Base-by-base conservation (phyloP, 2,113 vertebrate species). In the Prochilodus magdalenae region DNA sequence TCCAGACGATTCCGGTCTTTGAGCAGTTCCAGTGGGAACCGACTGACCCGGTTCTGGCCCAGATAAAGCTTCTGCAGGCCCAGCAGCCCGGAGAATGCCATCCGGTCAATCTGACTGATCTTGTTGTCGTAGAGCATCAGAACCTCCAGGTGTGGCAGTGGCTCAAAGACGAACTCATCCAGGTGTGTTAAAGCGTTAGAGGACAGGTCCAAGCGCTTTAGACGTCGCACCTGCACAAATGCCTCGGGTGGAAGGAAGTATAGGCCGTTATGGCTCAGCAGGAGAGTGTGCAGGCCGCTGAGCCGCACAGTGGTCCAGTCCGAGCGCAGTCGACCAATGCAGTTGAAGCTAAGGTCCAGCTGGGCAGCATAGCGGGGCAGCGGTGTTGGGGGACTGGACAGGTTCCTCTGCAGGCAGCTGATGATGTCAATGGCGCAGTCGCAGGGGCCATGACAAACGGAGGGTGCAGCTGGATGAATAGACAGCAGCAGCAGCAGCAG, bases 371-470 rank as follows among this genome's bases (percentile, higher is more conserved):
- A 97, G 36, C 85, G 90, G 1, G 97, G 97, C 65, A 98, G 84
- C 0, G 89, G 88, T 0, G 85, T 59, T 0, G 97, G 96, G n/a
- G 97, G 88, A 0, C 2, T 15, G 55, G 85, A 90, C 89, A 98
- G 92, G 51, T 92, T 94, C 87, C 95, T 95, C 88, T 96, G 97
- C 5, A 96, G 96, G 91, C 97, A 99, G 92, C 96, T 98, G 75
- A 98, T 95, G 70, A 98, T 96, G 92, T 97, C 97, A 86, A 96
- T 97, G 91, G 97, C 96, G 3, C 97, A 99, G 86, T 98, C 88
- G 69, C 97, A 99, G n/a, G 79, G 93, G 0, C 88, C 89, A 27
- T 96, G 96, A 83, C 96, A 98, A 90, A 90, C 83, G 0, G 72
- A 88, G 5, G 89, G 91, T 0, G 85, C 85, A 0, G 87, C 86